Evolutionary conservation across 2,113 vertebrate species (phyloP).

Genomic region (Marmota flaviventris): DNA sequence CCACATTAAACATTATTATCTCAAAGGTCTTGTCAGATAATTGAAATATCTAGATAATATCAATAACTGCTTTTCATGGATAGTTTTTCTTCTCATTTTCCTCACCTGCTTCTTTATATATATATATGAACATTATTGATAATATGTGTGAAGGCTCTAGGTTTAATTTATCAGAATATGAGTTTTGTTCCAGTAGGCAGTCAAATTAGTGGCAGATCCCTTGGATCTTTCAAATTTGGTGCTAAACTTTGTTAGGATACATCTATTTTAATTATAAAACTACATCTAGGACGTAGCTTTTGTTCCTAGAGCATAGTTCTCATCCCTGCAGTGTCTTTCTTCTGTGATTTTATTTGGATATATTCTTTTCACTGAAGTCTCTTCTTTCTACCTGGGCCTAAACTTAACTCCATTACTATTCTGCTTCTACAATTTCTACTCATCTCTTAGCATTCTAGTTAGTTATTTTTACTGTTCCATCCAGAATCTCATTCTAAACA

Average conservation of each 20-base stretch:
- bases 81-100: neutral
- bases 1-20: neutral
- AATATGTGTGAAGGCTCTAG: neutral
- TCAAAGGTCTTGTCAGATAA: neutral
- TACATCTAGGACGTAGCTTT: neutral
- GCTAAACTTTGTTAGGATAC: neutral
- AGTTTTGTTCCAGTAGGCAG: neutral
- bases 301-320: neutral
- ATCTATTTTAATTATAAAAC: neutral
- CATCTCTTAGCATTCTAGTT: neutral
- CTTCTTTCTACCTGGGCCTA: neutral
- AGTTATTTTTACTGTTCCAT: neutral
- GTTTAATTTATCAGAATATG: neutral
- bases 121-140: neutral
- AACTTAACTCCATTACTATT: fast-evolving
- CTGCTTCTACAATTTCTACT: neutral
- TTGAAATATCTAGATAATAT: neutral
- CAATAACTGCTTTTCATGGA: no score
- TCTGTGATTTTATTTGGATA: neutral
- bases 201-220: neutral
- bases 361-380: neutral
- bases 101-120: neutral
- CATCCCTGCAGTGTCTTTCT: neutral
- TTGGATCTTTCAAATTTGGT: neutral
- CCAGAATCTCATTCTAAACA: neutral